These are phyloP conservation scores for Synanthedon myopaeformis DNA, from an alignment of 2,888 invertebrate genomes.

Conservation along the genomic window DNA sequence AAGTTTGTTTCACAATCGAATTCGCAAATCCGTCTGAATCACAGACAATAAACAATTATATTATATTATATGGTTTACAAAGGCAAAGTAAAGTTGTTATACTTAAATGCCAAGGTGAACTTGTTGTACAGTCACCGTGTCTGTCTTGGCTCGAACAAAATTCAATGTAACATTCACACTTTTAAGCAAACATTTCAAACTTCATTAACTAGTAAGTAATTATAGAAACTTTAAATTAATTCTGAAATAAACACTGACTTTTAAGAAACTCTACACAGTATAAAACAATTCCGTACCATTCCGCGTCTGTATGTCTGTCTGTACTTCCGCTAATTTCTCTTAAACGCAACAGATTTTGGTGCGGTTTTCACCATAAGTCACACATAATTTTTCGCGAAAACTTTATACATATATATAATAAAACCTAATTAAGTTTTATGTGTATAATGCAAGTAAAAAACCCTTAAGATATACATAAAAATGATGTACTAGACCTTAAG, in stretches of 20 bases:
- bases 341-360: too few species aligned
- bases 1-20: not conserved
- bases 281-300: too few species aligned
- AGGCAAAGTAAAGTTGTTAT: not conserved
- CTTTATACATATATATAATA: too few species aligned
- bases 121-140: slow-evolving; percentile 38
- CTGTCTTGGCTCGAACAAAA: slow-evolving; percentile 10
- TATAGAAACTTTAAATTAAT: not conserved
- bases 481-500: too few species aligned
- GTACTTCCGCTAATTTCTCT: too few species aligned
- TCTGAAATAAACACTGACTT: not conserved
- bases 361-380: too few species aligned
- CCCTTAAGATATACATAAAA: too few species aligned
- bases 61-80: not conserved
- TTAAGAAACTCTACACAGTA: not conserved
- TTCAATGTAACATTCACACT: not conserved
- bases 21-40: not conserved
- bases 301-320: too few species aligned
- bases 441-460: too few species aligned
- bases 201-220: not conserved
- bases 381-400: too few species aligned
- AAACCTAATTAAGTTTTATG: too few species aligned
- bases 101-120: slow-evolving; percentile 62
- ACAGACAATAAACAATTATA: not conserved
- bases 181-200: not conserved